Evolutionary conservation across 1,140 invertebrate species (phyloP).

Genomic region (Cylas formicarius): DNA sequence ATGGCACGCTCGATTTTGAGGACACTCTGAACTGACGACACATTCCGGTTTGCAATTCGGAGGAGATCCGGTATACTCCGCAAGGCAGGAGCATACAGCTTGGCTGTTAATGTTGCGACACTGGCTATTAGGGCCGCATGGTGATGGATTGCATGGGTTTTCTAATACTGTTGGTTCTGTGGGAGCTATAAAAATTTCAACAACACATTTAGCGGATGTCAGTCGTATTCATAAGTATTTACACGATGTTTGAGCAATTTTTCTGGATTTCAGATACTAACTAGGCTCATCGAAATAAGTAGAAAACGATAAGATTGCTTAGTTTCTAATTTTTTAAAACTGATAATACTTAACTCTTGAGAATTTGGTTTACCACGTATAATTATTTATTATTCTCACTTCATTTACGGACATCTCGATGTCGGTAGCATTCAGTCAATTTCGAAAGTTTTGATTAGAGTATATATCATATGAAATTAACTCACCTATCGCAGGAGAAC

Average conservation of each 20-base stretch:
- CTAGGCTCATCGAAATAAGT: too few relatives aligned
- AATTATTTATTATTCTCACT: too few relatives aligned
- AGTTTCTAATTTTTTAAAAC: too few relatives aligned
- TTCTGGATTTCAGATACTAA: too few relatives aligned
- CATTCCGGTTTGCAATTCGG: slow-evolving; percentile 68
- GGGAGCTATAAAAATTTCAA: slow-evolving; percentile 33
- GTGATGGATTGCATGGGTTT: slow-evolving; percentile 56
- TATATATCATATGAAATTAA: slow-evolving; percentile 5
- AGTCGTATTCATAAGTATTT: too few relatives aligned
- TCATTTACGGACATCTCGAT: too few relatives aligned
- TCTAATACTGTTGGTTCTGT: slow-evolving; percentile 43
- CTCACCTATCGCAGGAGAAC: slow-evolving; percentile 30
- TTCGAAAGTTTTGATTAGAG: too few relatives aligned
- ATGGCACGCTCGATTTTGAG: slow-evolving; percentile 60
- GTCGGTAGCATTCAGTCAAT: too few relatives aligned
- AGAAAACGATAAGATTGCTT: too few relatives aligned
- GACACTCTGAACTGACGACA: slow-evolving; percentile 64
- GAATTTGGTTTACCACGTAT: too few relatives aligned
- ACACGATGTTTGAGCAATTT: too few relatives aligned
- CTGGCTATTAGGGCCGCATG: slow-evolving; percentile 62
- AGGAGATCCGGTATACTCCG: slow-evolving; percentile 56
- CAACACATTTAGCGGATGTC: background rate
- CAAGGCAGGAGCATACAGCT: slow-evolving; percentile 58
- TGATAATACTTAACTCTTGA: too few relatives aligned
- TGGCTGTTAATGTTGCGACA: slow-evolving; percentile 53